Evolutionary conservation across 2,888 invertebrate species (phyloP).

Genomic region (Drosophila prolongata): DNA sequence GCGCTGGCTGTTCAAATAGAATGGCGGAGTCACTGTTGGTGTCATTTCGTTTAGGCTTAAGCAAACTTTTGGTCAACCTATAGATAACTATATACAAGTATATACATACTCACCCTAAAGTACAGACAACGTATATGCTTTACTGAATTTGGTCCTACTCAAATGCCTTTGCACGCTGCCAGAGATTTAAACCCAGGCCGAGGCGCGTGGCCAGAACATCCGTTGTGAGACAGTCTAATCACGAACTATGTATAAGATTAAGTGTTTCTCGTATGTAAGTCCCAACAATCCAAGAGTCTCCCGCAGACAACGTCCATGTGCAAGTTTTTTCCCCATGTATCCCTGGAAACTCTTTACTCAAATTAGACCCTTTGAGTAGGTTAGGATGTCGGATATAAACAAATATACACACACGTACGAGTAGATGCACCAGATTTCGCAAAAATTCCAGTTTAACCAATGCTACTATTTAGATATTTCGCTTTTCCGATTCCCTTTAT

Average conservation of each 20-base stretch:
- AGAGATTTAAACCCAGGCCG: conserved; percentile 23
- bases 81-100: conserved; percentile 23
- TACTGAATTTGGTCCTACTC: conserved; percentile 47
- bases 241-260: conserved; percentile 47
- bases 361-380: conserved; percentile 41
- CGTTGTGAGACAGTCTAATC: conserved; percentile 41
- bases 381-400: conserved; percentile 49
- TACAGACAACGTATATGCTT: conserved; percentile 29
- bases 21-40: conserved; percentile 31
- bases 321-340: conserved; percentile 13
- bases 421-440: conserved; percentile 62
- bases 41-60: conserved; percentile 51
- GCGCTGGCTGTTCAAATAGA: conserved; percentile 81
- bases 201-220: conserved; percentile 13
- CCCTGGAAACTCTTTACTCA: not conserved
- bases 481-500: conserved; percentile 17
- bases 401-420: conserved; percentile 42
- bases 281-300: conserved; percentile 19
- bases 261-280: conserved; percentile 32
- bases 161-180: conserved; percentile 60
- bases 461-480: conserved; percentile 31
- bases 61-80: conserved; percentile 60
- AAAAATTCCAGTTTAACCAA: conserved; percentile 63
- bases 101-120: conserved; percentile 34
- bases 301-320: conserved; percentile 28